Base-by-base conservation (phyloP, 2,888 invertebrate species). In the Drosophila prostipennis region DNA sequence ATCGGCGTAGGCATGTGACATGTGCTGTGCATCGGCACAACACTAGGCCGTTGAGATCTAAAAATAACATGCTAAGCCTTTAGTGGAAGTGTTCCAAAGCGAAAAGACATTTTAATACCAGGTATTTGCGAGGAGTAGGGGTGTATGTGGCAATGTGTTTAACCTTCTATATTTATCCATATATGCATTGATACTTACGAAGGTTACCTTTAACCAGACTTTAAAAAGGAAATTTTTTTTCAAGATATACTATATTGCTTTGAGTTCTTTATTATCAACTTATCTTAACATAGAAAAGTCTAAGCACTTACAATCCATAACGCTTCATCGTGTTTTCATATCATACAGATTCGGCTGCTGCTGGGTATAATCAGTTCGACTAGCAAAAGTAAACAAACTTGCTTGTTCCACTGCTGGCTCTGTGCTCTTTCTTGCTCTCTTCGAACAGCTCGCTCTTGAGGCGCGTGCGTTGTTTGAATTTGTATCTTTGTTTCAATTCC, bases 1-100 rank as follows among this genome's bases (percentile, higher is more conserved):
- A 60, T 53, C 32, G 52, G 57, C 56, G 37, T 49, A 42, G 74
- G 79, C 80, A 86, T 76, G 80, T 77, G 80, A 81, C 81, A 81
- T 68, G 80, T 74, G 56, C 46, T 68, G 80, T 74, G 56, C 46
- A 32, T 14, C 19, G 39, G 39, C 13, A 6, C 32, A 7, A 32
- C 16, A 6, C 26, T 26, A 26, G 52, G 40, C 42, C 19, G 11
- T 11, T 36, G 19, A 43, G 58, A 16, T 43, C 70, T 59, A 70
- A 59, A 71, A 71, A 70, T 70, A 70, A 6, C 36, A 13, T 39
- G 46, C 70, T 58, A 58, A 51, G 70, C 70, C 60, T 36, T 26
- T 11, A 14, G 14, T 58, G 53, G 34, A 53, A 40, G 36, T 37
- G 53, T 59, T 32, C 13, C 19, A 8, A 8, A 51, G 49, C 19